Evolutionary conservation across 2,888 invertebrate species (phyloP).

Genomic region (Notodromas monacha): DNA sequence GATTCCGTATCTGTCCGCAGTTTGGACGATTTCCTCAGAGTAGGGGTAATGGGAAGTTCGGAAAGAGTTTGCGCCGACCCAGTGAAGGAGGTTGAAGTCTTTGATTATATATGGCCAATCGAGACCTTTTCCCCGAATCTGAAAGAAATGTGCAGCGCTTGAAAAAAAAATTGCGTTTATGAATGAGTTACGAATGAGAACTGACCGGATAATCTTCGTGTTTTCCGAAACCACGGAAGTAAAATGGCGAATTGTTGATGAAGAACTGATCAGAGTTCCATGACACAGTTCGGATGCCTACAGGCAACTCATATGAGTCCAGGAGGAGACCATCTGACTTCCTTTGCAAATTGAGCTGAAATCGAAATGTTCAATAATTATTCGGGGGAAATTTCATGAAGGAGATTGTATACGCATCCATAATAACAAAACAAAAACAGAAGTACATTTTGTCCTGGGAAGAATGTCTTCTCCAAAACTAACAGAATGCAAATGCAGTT

Average conservation of each 20-base stretch:
- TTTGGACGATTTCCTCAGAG: slow-evolving; percentile 78
- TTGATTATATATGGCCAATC: slow-evolving; percentile 54
- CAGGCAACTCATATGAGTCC: slow-evolving; percentile 47
- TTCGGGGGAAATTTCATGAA: no score
- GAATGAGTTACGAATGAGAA: no score
- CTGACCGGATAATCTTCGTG: slow-evolving; percentile 78
- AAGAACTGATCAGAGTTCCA: slow-evolving; percentile 37
- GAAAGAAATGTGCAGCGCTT: no score
- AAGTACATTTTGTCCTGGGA: no score
- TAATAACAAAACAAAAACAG: no score
- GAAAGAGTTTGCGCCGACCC: slow-evolving; percentile 80
- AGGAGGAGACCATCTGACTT: no score
- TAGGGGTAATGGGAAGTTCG: slow-evolving; percentile 94
- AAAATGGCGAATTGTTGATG: slow-evolving; percentile 54
- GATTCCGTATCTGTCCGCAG: slow-evolving; percentile 66
- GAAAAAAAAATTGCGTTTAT: no score
- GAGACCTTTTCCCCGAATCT: slow-evolving; percentile 73
- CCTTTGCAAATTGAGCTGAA: no score
- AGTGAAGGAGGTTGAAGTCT: slow-evolving; percentile 70
- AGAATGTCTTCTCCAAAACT: no score
- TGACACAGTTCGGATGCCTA: slow-evolving; percentile 50
- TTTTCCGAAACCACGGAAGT: slow-evolving; percentile 68
- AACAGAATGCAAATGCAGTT: no score
- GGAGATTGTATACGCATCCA: no score
- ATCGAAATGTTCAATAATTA: no score